Evolutionary conservation across 1,140 invertebrate genomes (phyloP).

Genomic region (Dinoponera quadriceps): DNA sequence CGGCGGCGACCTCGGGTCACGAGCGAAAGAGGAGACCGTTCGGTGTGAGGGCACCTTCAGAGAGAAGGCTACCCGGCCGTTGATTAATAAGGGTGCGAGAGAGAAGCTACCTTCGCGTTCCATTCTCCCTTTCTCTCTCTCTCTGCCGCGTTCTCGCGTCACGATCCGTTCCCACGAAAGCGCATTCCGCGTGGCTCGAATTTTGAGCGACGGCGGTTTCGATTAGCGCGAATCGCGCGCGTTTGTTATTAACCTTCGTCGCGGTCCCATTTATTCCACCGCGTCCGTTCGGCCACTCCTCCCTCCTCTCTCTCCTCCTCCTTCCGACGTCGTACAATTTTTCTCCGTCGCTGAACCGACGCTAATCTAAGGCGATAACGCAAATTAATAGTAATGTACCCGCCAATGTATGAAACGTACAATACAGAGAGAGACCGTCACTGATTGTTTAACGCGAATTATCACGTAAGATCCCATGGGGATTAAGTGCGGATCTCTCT

Average conservation of each 20-base stretch:
- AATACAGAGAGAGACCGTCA: too few species aligned
- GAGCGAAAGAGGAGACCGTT: too few species aligned
- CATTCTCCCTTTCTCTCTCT: slow-evolving; percentile 35
- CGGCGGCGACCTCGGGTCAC: background rate
- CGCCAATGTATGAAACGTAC: background rate
- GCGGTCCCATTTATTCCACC: background rate
- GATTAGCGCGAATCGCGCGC: slow-evolving; percentile 50
- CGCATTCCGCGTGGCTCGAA: slow-evolving; percentile 46
- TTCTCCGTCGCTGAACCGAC: background rate
- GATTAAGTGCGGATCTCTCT: too few species aligned
- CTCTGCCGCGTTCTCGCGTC: slow-evolving; percentile 13
- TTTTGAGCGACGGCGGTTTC: slow-evolving; percentile 53
- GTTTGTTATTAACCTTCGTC: slow-evolving; percentile 14
- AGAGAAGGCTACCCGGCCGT: slow-evolving; percentile 48
- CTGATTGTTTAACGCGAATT: too few species aligned
- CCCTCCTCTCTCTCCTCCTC: background rate
- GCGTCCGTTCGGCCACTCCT: slow-evolving; percentile 16
- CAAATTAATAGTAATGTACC: background rate
- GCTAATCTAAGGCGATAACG: background rate
- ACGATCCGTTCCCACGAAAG: slow-evolving; percentile 46
- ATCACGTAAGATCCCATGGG: too few species aligned
- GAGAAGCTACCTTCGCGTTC: slow-evolving; percentile 56
- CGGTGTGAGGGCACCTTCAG: slow-evolving; percentile 18
- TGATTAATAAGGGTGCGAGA: slow-evolving; percentile 60
- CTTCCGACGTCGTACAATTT: background rate